phyloP scores from a whole-genome alignment of 2,797 vertebrate genomes.

The Halcyon badia region DNA sequence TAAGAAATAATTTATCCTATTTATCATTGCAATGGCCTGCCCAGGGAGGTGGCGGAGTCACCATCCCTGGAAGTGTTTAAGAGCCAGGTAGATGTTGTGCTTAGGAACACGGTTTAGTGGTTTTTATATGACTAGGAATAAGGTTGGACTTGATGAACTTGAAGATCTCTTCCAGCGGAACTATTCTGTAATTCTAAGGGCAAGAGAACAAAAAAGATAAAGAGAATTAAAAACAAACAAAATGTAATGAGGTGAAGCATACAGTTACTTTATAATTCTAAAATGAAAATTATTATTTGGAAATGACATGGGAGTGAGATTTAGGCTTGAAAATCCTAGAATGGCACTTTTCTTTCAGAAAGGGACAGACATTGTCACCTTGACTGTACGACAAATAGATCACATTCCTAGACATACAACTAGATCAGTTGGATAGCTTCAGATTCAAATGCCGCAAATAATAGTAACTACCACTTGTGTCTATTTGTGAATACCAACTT shows the following conservation, averaged over 20 bases:
- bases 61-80: too few relatives aligned
- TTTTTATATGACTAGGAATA: too few relatives aligned
- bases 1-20: not conserved
- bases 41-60: too few relatives aligned
- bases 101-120: too few relatives aligned
- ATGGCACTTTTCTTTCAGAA: not conserved
- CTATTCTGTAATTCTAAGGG: too few relatives aligned
- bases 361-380: not conserved
- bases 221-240: not conserved
- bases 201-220: not conserved
- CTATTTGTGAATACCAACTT: not conserved
- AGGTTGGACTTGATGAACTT: too few relatives aligned
- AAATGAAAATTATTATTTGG: not conserved
- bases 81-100: too few relatives aligned
- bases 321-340: not conserved
- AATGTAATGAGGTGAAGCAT: not conserved
- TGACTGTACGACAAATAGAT: not conserved
- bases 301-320: not conserved
- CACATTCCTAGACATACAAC: not conserved
- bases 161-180: too few relatives aligned
- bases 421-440: accelerated
- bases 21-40: too few relatives aligned
- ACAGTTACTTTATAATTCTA: not conserved
- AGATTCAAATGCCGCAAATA: not conserved
- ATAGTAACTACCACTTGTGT: not conserved